These are phyloP conservation scores for Girardia tigrina DNA, from an alignment of 2,888 invertebrate species.

Conservation along the genomic window DNA sequence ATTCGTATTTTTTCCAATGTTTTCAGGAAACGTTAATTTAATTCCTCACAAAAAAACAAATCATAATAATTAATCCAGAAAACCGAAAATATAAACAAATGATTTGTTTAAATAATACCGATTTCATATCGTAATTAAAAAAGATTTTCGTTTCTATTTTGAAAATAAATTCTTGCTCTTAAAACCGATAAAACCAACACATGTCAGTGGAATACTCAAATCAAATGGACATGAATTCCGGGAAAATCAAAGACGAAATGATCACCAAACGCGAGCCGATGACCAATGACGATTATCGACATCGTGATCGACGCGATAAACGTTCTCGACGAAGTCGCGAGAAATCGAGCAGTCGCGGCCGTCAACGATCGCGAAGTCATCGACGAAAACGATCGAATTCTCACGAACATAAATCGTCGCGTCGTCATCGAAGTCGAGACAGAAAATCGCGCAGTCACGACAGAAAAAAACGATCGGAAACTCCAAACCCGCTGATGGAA, in stretches of 20 bases:
- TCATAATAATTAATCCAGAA: no score
- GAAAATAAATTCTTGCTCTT: background rate
- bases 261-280: background rate
- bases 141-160: constrained; percentile 8
- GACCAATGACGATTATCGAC: background rate
- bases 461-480: background rate
- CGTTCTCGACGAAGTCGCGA: background rate
- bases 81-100: constrained; percentile 16
- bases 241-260: background rate
- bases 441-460: background rate
- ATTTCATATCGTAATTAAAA: background rate
- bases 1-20: no score
- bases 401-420: background rate
- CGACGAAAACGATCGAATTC: background rate
- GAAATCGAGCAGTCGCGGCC: background rate
- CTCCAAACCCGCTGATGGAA: background rate
- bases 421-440: background rate
- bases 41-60: no score
- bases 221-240: no score
- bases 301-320: background rate
- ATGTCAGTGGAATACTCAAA: constrained; percentile 23
- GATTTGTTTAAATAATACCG: background rate
- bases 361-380: constrained; percentile 14
- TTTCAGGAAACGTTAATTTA: no score
- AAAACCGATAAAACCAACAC: no score